These are phyloP conservation scores for Diadophis punctatus DNA, from an alignment of 2,113 vertebrate genomes.

Conservation along the genomic window DNA sequence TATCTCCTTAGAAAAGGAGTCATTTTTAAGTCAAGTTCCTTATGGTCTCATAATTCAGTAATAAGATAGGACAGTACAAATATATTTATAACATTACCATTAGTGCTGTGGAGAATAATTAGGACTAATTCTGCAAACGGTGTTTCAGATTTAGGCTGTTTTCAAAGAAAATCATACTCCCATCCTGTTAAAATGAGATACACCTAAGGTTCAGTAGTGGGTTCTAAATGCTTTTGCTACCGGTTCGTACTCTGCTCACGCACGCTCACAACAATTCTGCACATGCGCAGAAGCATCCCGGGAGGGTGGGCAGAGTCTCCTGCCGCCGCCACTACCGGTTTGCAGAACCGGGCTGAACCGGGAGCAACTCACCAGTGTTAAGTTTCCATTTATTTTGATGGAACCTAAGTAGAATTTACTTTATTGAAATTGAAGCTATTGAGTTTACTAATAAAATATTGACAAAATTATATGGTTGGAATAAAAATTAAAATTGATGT, in stretches of 20 bases:
- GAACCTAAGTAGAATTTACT: background rate
- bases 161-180: background rate
- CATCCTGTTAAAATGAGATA: background rate
- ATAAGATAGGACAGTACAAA: background rate
- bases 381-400: background rate
- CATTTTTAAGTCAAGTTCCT: background rate
- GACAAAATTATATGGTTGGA: slow-evolving; percentile 8
- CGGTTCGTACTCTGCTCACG: too few relatives aligned
- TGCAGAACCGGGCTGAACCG: too few relatives aligned
- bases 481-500: slow-evolving; percentile 30
- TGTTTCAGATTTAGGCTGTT: background rate
- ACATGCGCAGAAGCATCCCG: too few relatives aligned
- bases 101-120: background rate
- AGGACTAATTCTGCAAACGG: background rate
- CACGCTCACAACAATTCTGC: too few relatives aligned
- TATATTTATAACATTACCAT: background rate
- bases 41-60: background rate
- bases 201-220: background rate
- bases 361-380: background rate
- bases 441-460: background rate
- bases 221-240: too few relatives aligned
- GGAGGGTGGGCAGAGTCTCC: too few relatives aligned
- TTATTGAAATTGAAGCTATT: background rate
- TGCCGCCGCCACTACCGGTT: too few relatives aligned
- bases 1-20: background rate